Evolutionary conservation across 2,113 vertebrate species (phyloP).

Genomic region (Nycticryphes semicollaris): DNA sequence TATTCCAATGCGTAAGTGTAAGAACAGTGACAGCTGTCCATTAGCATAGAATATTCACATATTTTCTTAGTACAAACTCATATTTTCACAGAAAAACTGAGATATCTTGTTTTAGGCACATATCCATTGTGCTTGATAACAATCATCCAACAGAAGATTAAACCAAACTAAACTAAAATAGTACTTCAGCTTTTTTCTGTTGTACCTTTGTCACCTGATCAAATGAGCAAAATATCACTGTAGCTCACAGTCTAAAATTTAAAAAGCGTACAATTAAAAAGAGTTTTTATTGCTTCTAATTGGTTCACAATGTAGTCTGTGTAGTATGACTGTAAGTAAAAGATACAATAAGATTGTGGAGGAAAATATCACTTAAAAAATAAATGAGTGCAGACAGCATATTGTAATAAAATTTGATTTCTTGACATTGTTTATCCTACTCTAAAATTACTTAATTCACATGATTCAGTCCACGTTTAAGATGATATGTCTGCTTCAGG

Average conservation of each 20-base stretch:
- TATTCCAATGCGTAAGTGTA: rapidly evolving
- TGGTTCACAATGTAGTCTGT: neutral
- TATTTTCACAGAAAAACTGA: neutral
- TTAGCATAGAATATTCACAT: neutral
- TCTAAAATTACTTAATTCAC: neutral
- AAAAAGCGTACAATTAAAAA: too few relatives aligned
- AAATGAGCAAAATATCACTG: neutral
- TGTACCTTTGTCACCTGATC: neutral
- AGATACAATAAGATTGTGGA: neutral
- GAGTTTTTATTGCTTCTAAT: neutral
- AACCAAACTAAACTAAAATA: neutral
- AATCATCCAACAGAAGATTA: neutral
- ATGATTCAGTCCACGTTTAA: neutral
- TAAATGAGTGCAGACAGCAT: rapidly evolving
- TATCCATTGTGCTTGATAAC: neutral
- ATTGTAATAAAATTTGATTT: neutral
- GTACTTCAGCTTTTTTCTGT: neutral
- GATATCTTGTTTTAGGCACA: neutral
- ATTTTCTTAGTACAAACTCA: neutral
- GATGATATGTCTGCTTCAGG: neutral
- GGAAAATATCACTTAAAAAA: neutral
- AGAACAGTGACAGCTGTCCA: neutral
- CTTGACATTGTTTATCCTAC: neutral
- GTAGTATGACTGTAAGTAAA: neutral
- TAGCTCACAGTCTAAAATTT: neutral